These are phyloP conservation scores for Spea bombifrons DNA, from an alignment of 2,113 vertebrate species.

Conservation along the genomic window DNA sequence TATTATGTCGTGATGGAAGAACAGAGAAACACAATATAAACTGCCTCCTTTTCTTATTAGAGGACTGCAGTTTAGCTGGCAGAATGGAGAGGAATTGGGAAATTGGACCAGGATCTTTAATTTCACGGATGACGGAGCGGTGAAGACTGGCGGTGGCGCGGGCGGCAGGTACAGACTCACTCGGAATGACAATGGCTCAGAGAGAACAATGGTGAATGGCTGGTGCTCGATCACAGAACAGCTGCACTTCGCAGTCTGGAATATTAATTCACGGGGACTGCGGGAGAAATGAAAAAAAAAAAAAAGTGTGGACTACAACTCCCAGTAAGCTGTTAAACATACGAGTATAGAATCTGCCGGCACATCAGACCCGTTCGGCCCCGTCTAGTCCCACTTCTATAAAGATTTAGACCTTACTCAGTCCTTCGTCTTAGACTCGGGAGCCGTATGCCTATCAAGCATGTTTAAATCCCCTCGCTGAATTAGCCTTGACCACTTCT, in stretches of 20 bases:
- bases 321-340: neutral
- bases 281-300: too few relatives aligned
- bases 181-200: slow-evolving; percentile 58
- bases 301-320: neutral
- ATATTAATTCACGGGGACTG: neutral
- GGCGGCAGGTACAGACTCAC: slow-evolving; percentile 90
- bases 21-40: slow-evolving; percentile 70
- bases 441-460: too few relatives aligned
- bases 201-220: slow-evolving; percentile 5
- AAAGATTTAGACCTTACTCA: too few relatives aligned
- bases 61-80: slow-evolving; percentile 96
- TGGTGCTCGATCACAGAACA: neutral
- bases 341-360: too few relatives aligned
- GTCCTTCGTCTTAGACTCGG: too few relatives aligned
- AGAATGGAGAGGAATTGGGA: slow-evolving; percentile 92
- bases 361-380: too few relatives aligned
- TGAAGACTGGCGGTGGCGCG: slow-evolving; percentile 89
- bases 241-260: neutral
- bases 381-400: too few relatives aligned
- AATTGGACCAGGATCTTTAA: slow-evolving; percentile 96
- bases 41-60: slow-evolving; percentile 95
- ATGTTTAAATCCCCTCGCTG: too few relatives aligned
- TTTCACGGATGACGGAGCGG: slow-evolving; percentile 89
- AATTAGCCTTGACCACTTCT: too few relatives aligned
- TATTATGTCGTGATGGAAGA: neutral